Evolutionary conservation across 2,888 invertebrate genomes (phyloP).

Genomic region (Tillus elongatus): DNA sequence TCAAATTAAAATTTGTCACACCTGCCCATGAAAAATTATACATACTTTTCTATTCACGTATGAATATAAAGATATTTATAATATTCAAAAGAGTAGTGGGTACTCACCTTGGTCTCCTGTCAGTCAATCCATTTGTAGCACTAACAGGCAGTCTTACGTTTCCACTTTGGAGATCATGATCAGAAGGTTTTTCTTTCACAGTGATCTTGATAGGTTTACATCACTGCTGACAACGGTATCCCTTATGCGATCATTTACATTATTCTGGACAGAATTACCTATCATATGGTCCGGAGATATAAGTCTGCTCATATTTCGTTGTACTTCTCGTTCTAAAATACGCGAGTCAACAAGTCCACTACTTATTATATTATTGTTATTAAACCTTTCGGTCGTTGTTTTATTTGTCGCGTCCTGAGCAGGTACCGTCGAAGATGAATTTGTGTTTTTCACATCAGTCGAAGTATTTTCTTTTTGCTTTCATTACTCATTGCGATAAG

Average conservation of each 20-base stretch:
- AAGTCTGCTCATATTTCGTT: constrained; percentile 31
- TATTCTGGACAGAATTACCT: constrained; percentile 24
- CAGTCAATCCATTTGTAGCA: constrained; percentile 33
- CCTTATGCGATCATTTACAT: constrained; percentile 34
- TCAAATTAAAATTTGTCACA: no score
- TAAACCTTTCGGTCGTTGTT: constrained; percentile 6
- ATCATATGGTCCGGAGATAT: constrained; percentile 26
- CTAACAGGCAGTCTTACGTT: constrained; percentile 34
- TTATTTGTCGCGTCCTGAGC: not conserved
- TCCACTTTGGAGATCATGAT: constrained; percentile 40
- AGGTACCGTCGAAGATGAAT: not conserved
- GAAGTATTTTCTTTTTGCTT: not conserved
- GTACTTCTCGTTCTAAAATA: constrained; percentile 28
- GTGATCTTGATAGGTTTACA: constrained; percentile 39
- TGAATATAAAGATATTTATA: no score
- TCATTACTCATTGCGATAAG: constrained; percentile 24
- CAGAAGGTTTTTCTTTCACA: constrained; percentile 38
- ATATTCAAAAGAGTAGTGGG: no score
- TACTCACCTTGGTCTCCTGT: constrained; percentile 40
- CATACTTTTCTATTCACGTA: no score
- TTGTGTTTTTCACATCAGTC: no score
- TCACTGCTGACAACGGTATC: no score
- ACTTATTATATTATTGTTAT: constrained; percentile 24
- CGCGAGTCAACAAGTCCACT: constrained; percentile 26
- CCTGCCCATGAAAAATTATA: no score